Evolutionary conservation across 1,140 invertebrate species (phyloP).

Genomic region (Coboldia fuscipes): DNA sequence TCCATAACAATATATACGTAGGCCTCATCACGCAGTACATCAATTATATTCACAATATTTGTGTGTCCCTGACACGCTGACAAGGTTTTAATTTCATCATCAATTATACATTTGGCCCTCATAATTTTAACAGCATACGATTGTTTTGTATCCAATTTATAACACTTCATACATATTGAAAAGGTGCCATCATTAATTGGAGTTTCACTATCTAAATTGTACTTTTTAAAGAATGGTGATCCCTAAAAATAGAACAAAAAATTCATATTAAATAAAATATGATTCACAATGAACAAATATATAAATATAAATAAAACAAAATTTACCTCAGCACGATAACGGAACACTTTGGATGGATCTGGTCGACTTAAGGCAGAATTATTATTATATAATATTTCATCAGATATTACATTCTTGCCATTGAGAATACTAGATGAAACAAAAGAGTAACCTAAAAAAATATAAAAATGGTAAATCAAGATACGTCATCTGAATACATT

Average conservation of each 20-base stretch:
- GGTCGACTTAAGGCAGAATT: not conserved
- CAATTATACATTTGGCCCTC: slow-evolving; percentile 50
- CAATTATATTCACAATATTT: slow-evolving; percentile 69
- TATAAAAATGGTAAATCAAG: slow-evolving; percentile 5
- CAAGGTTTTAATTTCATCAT: slow-evolving; percentile 55
- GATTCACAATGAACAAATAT: not conserved
- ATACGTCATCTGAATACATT: slow-evolving; percentile 2
- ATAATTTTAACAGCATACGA: slow-evolving; percentile 85
- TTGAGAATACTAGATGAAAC: slow-evolving; percentile 58
- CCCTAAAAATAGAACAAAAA: slow-evolving; percentile 28
- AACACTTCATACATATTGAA: slow-evolving; percentile 68
- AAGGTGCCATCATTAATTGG: slow-evolving; percentile 71
- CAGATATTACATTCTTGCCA: not conserved
- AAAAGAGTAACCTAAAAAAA: slow-evolving; percentile 56
- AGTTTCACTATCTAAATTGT: slow-evolving; percentile 46
- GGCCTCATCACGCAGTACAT: slow-evolving; percentile 58
- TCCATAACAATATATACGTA: slow-evolving; percentile 78
- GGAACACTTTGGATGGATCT: not conserved
- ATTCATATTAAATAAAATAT: slow-evolving; percentile 2
- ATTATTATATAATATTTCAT: not conserved
- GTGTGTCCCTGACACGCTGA: slow-evolving; percentile 65
- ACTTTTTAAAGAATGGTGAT: slow-evolving; percentile 69
- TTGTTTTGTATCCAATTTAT: slow-evolving; percentile 44
- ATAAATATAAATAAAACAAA: not conserved
- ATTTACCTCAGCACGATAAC: not conserved